A percentile compares a stretch with the other conserved stretches of the same genome.
Conservation (phyloP, 2,113 vertebrate species). For the Tragelaphus strepsiceros region DNA sequence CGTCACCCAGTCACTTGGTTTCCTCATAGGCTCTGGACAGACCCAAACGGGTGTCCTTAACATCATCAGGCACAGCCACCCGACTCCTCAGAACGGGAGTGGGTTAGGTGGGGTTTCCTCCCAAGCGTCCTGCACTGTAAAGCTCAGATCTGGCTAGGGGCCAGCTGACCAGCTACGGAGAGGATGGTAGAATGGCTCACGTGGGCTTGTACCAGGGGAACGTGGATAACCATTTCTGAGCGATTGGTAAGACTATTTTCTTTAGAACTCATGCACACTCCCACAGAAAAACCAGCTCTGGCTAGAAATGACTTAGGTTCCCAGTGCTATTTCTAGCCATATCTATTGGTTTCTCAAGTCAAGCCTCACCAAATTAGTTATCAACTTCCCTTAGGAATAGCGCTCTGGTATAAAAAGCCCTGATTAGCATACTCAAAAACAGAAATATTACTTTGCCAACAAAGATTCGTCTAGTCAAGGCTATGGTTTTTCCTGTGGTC, state of each 20-base stretch:
- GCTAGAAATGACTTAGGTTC: background rate
- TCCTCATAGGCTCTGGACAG: background rate
- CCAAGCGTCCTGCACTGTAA: background rate
- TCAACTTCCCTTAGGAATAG: background rate
- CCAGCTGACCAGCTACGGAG: background rate
- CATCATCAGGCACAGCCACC: background rate
- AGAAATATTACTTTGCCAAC: too few relatives aligned
- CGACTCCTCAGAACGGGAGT: background rate
- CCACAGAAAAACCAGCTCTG: background rate
- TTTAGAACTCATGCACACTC: background rate
- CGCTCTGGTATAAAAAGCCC: background rate
- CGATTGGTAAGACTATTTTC: background rate
- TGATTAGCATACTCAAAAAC: too few relatives aligned
- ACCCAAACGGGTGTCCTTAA: background rate
- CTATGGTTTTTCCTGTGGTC: too few relatives aligned
- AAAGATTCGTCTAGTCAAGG: too few relatives aligned
- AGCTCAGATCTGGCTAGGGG: background rate
- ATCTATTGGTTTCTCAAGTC: background rate
- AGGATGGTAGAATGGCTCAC: background rate
- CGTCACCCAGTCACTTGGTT: background rate
- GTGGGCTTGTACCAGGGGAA: too few relatives aligned
- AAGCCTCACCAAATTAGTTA: background rate
- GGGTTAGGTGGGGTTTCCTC: background rate
- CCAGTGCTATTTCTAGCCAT: background rate
- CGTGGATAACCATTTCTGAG: background rate